A percentile compares a stretch with the other conserved stretches of the same genome.
Evolutionary conservation across 2,113 vertebrate genomes (phyloP).

Genomic region (Gadus chalcogrammus): DNA sequence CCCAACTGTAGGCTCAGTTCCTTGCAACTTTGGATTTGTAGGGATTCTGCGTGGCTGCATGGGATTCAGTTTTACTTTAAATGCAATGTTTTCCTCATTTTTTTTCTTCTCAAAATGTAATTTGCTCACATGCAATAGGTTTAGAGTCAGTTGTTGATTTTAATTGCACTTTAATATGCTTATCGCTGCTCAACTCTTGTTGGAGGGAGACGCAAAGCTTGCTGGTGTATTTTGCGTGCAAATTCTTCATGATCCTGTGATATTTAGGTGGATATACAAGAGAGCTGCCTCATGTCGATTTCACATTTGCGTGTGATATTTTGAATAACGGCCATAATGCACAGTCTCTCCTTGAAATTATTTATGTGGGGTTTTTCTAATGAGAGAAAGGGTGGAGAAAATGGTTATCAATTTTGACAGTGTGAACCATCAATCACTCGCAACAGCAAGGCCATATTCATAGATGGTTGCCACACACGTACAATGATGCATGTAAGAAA

Average conservation of each 20-base stretch:
- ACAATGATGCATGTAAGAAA: neutral
- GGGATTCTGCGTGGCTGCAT: constrained; percentile 16
- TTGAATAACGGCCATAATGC: constrained; percentile 1
- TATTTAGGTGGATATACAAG: constrained; percentile 27
- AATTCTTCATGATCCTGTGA: constrained; percentile 32
- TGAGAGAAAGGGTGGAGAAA: neutral
- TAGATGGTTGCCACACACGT: neutral
- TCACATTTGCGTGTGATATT: constrained; percentile 6
- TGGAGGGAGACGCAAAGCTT: constrained; percentile 42
- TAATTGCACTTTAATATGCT: constrained; percentile 35
- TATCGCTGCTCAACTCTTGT: constrained; percentile 32
- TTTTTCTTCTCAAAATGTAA: constrained; percentile 26
- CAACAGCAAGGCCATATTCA: neutral
- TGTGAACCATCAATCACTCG: neutral
- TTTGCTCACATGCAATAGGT: constrained; percentile 10
- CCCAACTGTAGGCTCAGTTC: constrained; percentile 40
- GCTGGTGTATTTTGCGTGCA: constrained; percentile 42
- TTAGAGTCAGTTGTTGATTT: constrained; percentile 37
- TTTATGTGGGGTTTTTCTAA: neutral
- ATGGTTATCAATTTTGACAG: neutral
- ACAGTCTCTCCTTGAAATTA: neutral
- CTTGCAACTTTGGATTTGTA: constrained; percentile 49
- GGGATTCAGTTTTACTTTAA: neutral
- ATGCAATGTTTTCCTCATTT: no score
- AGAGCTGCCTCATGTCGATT: constrained; percentile 13